A percentile compares a stretch with the other conserved stretches of the same genome.
These are phyloP conservation scores for Tiphia femorata DNA, from an alignment of 2,888 invertebrate species.

Conservation along the genomic window DNA sequence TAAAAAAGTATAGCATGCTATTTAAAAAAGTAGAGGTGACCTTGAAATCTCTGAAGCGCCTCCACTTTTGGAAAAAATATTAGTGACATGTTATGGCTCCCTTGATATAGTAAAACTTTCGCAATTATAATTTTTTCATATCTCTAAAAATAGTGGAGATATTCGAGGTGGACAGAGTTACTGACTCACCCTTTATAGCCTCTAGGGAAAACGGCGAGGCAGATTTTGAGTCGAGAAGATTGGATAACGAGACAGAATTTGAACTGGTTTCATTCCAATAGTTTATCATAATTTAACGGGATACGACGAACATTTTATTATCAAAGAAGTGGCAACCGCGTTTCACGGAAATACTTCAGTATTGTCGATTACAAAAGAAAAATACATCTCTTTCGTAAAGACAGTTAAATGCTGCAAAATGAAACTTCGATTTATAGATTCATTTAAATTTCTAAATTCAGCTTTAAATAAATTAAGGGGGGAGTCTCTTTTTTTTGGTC, in stretches of 20 bases:
- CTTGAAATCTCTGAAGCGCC: no score
- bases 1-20: no score
- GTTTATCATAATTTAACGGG: slow-evolving; percentile 50
- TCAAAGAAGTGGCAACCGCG: slow-evolving; percentile 33
- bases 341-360: slow-evolving; percentile 32
- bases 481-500: no score
- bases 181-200: no score
- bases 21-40: no score
- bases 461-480: slow-evolving; percentile 17
- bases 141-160: no score
- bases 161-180: no score
- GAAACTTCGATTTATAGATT: slow-evolving; percentile 40
- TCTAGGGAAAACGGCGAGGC: background rate
- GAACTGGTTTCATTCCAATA: no score
- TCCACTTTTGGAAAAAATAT: no score
- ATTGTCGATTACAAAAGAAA: slow-evolving; percentile 37
- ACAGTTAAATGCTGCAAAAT: slow-evolving; percentile 21
- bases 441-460: slow-evolving; percentile 28
- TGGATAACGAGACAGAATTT: background rate
- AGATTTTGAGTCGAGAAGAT: background rate
- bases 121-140: no score
- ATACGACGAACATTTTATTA: slow-evolving; percentile 48
- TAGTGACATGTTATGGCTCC: no score
- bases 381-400: slow-evolving; percentile 53
- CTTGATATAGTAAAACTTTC: no score